Evolutionary conservation across 1,140 invertebrate genomes (phyloP), one percentile per base, ranked within the genome.

Genomic region (Achroia grisella): DNA sequence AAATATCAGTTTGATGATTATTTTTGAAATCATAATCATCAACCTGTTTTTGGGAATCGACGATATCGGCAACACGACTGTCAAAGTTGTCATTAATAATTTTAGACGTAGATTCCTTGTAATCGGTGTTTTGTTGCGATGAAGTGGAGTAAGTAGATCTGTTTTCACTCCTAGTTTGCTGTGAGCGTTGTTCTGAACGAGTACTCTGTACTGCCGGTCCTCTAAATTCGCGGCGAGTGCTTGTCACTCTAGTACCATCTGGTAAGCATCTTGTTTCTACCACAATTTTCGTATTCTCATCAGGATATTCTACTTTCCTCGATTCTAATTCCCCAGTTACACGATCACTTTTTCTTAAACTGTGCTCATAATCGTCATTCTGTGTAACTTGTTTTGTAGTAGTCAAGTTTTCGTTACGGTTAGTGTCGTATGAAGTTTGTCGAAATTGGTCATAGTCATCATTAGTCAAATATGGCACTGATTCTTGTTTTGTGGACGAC

Each of bases 221-320:
- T 27, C 86, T 88, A 13, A 89, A 90, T 52, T 91, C 90, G 30
- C 89, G 88, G 37, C 87, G 85, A 28, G 89, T 91, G 51, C 89
- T 91, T 12, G 90, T 91, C 1, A 91, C 87, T 47, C 84, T 86
- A 10, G 89, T 90, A 11, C 90, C 90, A 61, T 91, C 90, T 9
- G 89, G 88, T n/a, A 91, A 67, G 15, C 87, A 86, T 55, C 89
- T 88, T 1, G 89, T 91, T 50, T 91, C 90, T 13, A 88, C 89
- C 9, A 88, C 88, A 48, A 91, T 86, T 71, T 88, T 90, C 4
- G 90, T 90, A 60, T 89, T 89, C 6, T 88, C 86, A 58, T 90
- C 89, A 6, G 88, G 88, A 62, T 89, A 89, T 41, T 89, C 87
- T n/a, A 89, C 74, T 58, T 89, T 88, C 31, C 87, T 81, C 10